Evolutionary conservation across 2,888 invertebrate species (phyloP).

Genomic region (Acanthococcus lagerstroemiae): DNA sequence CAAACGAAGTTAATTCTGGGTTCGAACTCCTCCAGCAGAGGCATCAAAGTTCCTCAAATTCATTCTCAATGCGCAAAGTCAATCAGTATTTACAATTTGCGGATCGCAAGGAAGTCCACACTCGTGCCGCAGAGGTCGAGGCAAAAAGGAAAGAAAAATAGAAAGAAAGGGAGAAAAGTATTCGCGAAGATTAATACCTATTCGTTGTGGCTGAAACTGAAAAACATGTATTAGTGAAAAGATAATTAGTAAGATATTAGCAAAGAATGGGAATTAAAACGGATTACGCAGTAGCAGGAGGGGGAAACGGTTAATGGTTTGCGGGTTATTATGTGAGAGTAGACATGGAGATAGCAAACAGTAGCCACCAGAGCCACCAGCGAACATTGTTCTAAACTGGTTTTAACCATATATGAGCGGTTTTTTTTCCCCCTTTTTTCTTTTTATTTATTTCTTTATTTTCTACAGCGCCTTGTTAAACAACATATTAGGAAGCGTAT

Average conservation of each 20-base stretch:
- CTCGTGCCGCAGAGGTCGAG: background rate
- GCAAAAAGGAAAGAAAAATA: background rate
- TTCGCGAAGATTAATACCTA: constrained; percentile 1
- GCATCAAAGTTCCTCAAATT: too few species aligned
- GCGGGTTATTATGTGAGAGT: constrained; percentile 21
- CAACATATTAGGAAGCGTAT: constrained; percentile 20
- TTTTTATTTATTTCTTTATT: constrained; percentile 2
- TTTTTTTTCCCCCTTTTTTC: constrained; percentile 7
- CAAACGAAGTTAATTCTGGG: too few species aligned
- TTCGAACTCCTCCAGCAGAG: too few species aligned
- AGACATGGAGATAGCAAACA: constrained; percentile 15
- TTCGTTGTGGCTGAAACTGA: background rate
- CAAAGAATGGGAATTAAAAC: constrained; percentile 20
- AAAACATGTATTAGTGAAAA: constrained; percentile 16
- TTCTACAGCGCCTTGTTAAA: constrained; percentile 9
- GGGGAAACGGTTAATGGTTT: constrained; percentile 19
- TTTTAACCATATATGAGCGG: constrained; percentile 16
- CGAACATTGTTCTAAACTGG: constrained; percentile 25
- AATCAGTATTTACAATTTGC: too few species aligned
- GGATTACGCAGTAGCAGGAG: constrained; percentile 8
- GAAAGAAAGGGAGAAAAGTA: too few species aligned
- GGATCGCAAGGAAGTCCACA: too few species aligned
- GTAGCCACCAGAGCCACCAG: constrained; percentile 19
- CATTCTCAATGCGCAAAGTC: too few species aligned
- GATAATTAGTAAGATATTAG: constrained; percentile 30